Evolutionary conservation across 2,113 vertebrate genomes (phyloP).

Genomic region (Strix uralensis): DNA sequence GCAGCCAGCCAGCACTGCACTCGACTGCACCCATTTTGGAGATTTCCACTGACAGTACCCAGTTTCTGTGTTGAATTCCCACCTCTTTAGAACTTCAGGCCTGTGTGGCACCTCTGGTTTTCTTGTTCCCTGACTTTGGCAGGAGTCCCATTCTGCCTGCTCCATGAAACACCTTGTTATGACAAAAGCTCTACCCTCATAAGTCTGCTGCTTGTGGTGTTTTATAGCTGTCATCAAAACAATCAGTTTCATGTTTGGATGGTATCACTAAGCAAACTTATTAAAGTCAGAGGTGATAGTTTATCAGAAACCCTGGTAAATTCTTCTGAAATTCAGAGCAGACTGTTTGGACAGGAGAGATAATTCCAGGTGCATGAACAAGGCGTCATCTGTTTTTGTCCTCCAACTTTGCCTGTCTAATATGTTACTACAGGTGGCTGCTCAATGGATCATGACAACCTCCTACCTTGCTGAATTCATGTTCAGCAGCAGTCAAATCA

Average conservation of each 20-base stretch:
- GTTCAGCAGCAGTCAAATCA: neutral
- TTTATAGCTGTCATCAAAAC: neutral
- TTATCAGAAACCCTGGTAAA: neutral
- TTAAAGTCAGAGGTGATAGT: neutral
- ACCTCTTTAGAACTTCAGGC: neutral
- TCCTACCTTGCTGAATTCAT: neutral
- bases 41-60: neutral
- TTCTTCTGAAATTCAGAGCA: neutral
- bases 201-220: neutral
- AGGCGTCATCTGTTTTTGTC: neutral
- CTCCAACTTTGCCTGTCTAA: neutral
- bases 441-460: neutral
- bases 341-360: neutral
- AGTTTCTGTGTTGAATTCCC: neutral
- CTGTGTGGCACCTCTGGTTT: neutral
- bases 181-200: neutral
- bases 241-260: neutral
- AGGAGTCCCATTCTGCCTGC: neutral
- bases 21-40: neutral
- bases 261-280: neutral
- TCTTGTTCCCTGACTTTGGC: neutral
- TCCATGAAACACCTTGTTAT: neutral
- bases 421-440: neutral
- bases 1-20: neutral
- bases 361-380: neutral